phyloP scores from a whole-genome alignment of 1,140 invertebrate species.

The Drosophila asahinai region DNA sequence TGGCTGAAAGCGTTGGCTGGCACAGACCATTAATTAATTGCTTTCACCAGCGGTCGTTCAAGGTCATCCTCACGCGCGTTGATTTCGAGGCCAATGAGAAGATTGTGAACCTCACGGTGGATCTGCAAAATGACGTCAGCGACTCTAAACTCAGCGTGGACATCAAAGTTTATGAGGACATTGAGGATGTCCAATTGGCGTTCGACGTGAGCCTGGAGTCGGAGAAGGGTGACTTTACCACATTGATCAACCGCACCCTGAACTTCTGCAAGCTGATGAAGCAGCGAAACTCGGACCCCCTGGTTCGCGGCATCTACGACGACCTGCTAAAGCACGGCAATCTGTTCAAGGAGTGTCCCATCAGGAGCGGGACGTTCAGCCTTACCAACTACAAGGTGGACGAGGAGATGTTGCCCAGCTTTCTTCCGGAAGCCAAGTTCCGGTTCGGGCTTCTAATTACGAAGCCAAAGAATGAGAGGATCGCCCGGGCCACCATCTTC shows the following conservation, averaged over 20 bases:
- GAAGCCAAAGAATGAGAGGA: slow-evolving; percentile 28
- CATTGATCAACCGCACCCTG: slow-evolving; percentile 44
- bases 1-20: too few species aligned
- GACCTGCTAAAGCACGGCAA: slow-evolving; percentile 64
- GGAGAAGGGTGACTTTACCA: slow-evolving; percentile 59
- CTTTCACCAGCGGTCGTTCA: slow-evolving; percentile 71
- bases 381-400: slow-evolving; percentile 64
- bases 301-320: slow-evolving; percentile 61
- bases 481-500: slow-evolving; percentile 51
- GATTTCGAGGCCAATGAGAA: slow-evolving; percentile 59
- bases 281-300: slow-evolving; percentile 57
- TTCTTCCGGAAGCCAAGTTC: slow-evolving; percentile 72
- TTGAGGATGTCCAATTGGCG: slow-evolving; percentile 57
- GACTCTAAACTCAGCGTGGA: slow-evolving; percentile 44
- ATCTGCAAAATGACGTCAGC: slow-evolving; percentile 55
- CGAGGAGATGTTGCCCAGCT: slow-evolving; percentile 77
- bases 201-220: slow-evolving; percentile 53
- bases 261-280: slow-evolving; percentile 76
- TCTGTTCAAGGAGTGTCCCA: slow-evolving; percentile 69
- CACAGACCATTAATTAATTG: neutral
- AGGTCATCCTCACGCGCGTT: slow-evolving; percentile 62
- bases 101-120: slow-evolving; percentile 53
- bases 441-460: slow-evolving; percentile 32
- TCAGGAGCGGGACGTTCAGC: slow-evolving; percentile 58
- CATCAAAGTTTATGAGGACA: slow-evolving; percentile 34